Evolutionary conservation across 2,888 invertebrate species (phyloP).

Genomic region (Tetanocera ferruginea): DNA sequence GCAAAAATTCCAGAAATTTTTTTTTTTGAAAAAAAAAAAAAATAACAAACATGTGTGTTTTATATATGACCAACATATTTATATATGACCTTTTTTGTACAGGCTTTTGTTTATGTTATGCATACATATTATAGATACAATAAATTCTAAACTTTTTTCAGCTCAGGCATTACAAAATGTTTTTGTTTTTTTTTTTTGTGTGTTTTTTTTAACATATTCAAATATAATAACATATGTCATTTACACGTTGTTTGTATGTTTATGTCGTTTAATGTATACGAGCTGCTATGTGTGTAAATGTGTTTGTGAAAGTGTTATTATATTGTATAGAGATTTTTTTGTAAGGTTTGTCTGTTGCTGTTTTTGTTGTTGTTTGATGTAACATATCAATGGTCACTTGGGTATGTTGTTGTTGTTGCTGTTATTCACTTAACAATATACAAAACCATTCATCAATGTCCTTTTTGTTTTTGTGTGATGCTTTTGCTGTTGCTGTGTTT

Average conservation of each 20-base stretch:
- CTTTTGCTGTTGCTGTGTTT: constrained; percentile 8
- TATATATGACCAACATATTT: no score
- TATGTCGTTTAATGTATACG: background rate
- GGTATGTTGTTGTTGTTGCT: background rate
- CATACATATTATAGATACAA: background rate
- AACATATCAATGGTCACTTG: constrained; percentile 27
- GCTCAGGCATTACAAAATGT: background rate
- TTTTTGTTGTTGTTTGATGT: constrained; percentile 14
- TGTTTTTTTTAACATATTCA: background rate
- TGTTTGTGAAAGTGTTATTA: constrained; percentile 11
- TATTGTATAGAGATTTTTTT: background rate
- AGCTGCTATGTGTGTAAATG: background rate
- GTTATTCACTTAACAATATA: constrained; percentile 10
- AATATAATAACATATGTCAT: constrained; percentile 27
- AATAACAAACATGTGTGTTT: no score
- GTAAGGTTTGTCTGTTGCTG: background rate
- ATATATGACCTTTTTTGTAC: no score
- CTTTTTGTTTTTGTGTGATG: background rate
- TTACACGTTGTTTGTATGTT: constrained; percentile 12
- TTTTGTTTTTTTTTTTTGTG: background rate
- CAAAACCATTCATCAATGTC: constrained; percentile 28
- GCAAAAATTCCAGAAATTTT: no score
- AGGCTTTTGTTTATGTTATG: background rate
- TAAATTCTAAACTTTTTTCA: constrained; percentile 11
- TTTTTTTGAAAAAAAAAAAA: no score